Percentiles rank a stretch among this genome's conserved stretches.
phyloP scores from a whole-genome alignment of 2,113 vertebrate species.

The Chloropsis cyanopogon region DNA sequence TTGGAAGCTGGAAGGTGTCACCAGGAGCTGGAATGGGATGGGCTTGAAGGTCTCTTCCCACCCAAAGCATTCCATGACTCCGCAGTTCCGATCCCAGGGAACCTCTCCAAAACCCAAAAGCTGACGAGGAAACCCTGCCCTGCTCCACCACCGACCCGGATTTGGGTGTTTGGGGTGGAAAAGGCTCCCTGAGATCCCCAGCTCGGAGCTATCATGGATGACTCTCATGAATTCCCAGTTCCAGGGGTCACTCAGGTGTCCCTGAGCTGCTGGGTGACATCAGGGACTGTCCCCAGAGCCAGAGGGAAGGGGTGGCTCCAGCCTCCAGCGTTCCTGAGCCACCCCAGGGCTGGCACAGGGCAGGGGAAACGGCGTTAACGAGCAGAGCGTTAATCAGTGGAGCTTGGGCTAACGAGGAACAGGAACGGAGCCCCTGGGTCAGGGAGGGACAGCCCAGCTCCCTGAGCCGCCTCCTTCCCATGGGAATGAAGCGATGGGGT shows the following conservation, averaged over 20 bases:
- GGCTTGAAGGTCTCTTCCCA: background rate
- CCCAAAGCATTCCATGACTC: background rate
- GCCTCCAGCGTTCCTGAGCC: background rate
- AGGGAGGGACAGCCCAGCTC: rapidly evolving
- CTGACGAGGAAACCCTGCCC: background rate
- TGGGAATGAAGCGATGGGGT: background rate
- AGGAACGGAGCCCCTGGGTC: background rate
- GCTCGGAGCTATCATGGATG: rapidly evolving
- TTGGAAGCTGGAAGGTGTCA: background rate
- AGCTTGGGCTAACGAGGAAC: background rate
- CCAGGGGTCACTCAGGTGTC: rapidly evolving
- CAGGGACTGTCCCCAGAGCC: background rate
- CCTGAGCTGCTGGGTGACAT: background rate
- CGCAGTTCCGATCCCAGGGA: background rate
- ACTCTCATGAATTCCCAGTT: background rate
- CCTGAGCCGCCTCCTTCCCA: background rate
- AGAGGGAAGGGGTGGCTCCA: background rate
- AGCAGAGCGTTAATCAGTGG: background rate
- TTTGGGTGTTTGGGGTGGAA: too few species aligned
- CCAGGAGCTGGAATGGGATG: background rate
- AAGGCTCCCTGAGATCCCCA: rapidly evolving
- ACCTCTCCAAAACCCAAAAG: background rate
- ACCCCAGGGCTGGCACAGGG: background rate
- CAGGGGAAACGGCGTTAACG: background rate
- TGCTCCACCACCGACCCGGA: rapidly evolving